phyloP scores from a whole-genome alignment of 2,797 vertebrate species.

The Sebastes steindachneri region DNA sequence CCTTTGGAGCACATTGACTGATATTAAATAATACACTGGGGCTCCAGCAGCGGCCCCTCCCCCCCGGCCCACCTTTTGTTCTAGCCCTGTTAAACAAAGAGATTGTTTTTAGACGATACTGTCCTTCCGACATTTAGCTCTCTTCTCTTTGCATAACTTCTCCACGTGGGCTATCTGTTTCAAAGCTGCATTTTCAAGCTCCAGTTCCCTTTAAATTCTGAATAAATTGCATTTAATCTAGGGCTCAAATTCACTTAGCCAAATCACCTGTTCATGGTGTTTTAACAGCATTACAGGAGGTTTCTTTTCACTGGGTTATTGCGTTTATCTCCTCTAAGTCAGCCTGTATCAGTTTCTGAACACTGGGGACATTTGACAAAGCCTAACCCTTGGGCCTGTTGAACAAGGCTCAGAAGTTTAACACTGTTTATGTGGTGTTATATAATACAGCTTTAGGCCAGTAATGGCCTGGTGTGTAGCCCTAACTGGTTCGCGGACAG shows the following conservation, averaged over 20 bases:
- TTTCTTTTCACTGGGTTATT: constrained; percentile 31
- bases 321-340: constrained; percentile 33
- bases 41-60: constrained; percentile 26
- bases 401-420: constrained; percentile 40
- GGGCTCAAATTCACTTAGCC: constrained; percentile 44
- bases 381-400: not conserved
- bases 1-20: constrained; percentile 19
- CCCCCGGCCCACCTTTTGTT: constrained; percentile 60
- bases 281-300: constrained; percentile 56
- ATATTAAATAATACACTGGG: constrained; percentile 45
- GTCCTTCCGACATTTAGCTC: constrained; percentile 45
- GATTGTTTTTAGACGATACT: constrained; percentile 66
- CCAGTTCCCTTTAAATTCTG: constrained; percentile 20
- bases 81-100: constrained; percentile 49
- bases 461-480: constrained; percentile 4
- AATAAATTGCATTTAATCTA: constrained; percentile 53
- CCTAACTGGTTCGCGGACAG: constrained; percentile 21
- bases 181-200: constrained; percentile 25
- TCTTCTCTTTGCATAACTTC: constrained; percentile 45
- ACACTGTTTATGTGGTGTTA: constrained; percentile 46
- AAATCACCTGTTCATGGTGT: constrained; percentile 42
- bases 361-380: constrained; percentile 34
- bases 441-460: constrained; percentile 48
- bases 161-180: constrained; percentile 51
- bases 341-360: constrained; percentile 18